Conservation (phyloP, 2,888 invertebrate genomes). For the Kryphioiulus occultus region DNA sequence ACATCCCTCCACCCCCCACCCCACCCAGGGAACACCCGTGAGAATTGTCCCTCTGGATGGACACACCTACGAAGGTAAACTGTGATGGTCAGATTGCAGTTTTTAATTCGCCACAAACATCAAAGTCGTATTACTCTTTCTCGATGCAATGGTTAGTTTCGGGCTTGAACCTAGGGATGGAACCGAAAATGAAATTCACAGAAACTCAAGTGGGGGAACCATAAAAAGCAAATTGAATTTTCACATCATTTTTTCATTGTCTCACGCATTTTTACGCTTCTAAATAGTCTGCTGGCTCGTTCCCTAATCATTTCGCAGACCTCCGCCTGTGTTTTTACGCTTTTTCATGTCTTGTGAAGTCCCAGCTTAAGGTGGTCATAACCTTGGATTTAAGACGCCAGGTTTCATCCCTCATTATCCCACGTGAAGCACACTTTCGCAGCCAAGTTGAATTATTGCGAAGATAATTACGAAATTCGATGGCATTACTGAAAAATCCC, state of each 20-base stretch:
- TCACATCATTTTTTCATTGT: conserved; percentile 8
- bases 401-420: neutral
- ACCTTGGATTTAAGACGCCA: neutral
- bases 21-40: conserved; percentile 27
- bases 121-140: neutral
- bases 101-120: neutral
- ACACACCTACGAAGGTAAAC: neutral
- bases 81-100: conserved; percentile 1
- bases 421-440: neutral
- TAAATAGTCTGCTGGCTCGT: neutral
- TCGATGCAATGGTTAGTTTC: neutral
- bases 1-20: conserved; percentile 18
- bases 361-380: neutral
- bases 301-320: neutral
- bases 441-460: too few species aligned
- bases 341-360: neutral
- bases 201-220: conserved; percentile 5
- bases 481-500: too few species aligned
- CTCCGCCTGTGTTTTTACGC: neutral
- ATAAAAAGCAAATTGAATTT: conserved; percentile 32
- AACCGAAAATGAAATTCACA: conserved; percentile 15
- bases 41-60: conserved; percentile 36
- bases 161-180: neutral
- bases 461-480: too few species aligned
- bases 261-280: conserved; percentile 39